Base-by-base conservation (phyloP, 1,140 invertebrate genomes). In the Drosophila lowei region DNA sequence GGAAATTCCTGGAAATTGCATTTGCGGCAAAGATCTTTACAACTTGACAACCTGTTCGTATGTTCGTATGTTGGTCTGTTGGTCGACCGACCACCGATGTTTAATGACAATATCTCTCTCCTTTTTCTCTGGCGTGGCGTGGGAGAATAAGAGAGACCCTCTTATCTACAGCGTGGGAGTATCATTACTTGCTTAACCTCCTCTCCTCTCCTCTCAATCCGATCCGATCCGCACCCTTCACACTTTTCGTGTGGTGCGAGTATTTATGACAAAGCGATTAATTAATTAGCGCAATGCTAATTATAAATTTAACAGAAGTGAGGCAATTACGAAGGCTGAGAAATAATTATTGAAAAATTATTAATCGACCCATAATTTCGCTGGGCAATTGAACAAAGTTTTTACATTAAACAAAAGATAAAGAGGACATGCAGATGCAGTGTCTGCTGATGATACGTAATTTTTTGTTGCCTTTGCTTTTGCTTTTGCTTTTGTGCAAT, bases 381-480 rank as follows among this genome's bases (percentile, higher is more conserved):
- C 30, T 34, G 30, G 9, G 30, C 30, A 34, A 34, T 86, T 86
- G 55, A 80, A 86, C 85, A 89, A 74, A 75, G 77, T 84, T 89
- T 84, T 84, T 84, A 84, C 85, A 89, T 89, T 89, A 89, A 84
- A 80, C 73, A 78, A 84, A 71, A 79, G 74, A 83, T 77, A 77
- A 83, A 64, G 62, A 49, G 18, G 21, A 16, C 43, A 65, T 11
- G 42, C 54, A 48, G 58, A 49, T 47, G 59, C 44, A 71, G 53
- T 68, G 30, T 34, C 30, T 34, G 30, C 9, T 34, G 30, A 34
- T 34, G 30, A 34, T 11, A 9, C 23, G 23, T 23, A 34, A 9
- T 34, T 34, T 30, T 30, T 30, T 30, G 9, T 34, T 34, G 30
- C 23, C 23, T 25, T 50, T 59, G 62, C 25, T 46, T 73, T 62